Evolutionary conservation across 2,113 vertebrate species (phyloP).

Genomic region (Zosterops lateralis): DNA sequence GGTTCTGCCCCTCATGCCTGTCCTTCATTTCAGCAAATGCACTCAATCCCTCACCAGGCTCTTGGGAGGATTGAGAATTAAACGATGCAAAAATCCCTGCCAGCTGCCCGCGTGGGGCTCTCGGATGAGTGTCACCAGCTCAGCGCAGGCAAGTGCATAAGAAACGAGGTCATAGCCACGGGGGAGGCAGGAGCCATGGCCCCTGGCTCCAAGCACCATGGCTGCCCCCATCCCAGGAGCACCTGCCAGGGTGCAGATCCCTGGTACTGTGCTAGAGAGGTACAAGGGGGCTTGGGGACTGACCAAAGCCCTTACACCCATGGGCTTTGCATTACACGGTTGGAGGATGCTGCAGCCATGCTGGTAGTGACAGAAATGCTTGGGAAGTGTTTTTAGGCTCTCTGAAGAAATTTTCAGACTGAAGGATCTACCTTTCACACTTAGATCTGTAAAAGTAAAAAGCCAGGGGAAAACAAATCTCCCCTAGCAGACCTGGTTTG

Average conservation of each 20-base stretch:
- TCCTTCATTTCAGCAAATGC: neutral
- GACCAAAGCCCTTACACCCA: neutral
- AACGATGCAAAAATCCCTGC: constrained; percentile 11
- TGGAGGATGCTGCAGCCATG: neutral
- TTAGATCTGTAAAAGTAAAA: neutral
- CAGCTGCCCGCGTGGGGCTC: neutral
- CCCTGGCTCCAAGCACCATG: accelerated
- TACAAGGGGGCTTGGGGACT: accelerated
- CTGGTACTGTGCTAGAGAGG: accelerated
- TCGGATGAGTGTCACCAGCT: neutral
- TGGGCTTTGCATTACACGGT: neutral
- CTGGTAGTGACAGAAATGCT: neutral
- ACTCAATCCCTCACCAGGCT: neutral
- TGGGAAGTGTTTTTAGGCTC: accelerated
- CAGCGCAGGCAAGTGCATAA: accelerated
- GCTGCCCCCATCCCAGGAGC: accelerated
- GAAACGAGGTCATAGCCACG: neutral
- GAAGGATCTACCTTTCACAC: neutral
- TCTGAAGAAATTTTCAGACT: neutral
- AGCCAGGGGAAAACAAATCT: accelerated
- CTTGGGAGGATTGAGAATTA: constrained; percentile 43
- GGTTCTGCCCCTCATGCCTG: neutral
- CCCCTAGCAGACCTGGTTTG: neutral
- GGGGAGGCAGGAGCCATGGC: neutral
- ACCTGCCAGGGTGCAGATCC: neutral